Evolutionary conservation across 2,113 vertebrate species (phyloP).

Genomic region (Gymnogyps californianus): DNA sequence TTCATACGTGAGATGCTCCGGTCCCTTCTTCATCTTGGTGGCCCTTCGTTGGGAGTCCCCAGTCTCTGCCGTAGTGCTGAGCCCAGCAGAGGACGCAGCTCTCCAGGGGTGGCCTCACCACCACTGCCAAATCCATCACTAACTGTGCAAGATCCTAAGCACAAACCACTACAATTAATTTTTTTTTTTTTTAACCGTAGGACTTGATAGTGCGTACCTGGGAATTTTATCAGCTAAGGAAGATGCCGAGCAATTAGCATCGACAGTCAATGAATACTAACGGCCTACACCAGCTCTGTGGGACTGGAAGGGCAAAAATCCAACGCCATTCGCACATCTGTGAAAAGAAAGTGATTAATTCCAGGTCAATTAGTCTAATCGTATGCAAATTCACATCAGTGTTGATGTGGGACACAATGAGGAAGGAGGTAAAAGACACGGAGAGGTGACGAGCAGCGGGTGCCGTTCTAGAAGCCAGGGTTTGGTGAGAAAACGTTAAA

Average conservation of each 20-base stretch:
- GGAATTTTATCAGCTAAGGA: not conserved
- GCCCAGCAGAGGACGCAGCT: not conserved
- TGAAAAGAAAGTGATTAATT: no score
- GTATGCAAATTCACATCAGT: not conserved
- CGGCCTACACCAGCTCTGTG: accelerated
- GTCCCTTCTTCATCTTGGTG: not conserved
- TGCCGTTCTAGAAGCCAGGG: no score
- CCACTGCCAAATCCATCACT: accelerated
- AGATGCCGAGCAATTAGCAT: accelerated
- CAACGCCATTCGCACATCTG: not conserved
- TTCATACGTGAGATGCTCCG: not conserved
- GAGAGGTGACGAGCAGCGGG: not conserved
- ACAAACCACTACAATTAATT: not conserved
- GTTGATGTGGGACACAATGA: not conserved
- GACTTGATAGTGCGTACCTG: accelerated
- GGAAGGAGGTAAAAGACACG: not conserved
- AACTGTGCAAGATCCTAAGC: not conserved
- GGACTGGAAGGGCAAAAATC: not conserved
- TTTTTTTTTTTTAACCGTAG: not conserved
- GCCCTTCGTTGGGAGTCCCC: accelerated
- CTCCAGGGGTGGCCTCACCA: not conserved
- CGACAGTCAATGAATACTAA: accelerated
- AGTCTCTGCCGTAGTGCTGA: accelerated
- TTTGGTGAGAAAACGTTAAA: not conserved
- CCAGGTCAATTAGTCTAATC: not conserved